Evolutionary conservation across 2,888 invertebrate species (phyloP).

Genomic region (Thalpophila matura): DNA sequence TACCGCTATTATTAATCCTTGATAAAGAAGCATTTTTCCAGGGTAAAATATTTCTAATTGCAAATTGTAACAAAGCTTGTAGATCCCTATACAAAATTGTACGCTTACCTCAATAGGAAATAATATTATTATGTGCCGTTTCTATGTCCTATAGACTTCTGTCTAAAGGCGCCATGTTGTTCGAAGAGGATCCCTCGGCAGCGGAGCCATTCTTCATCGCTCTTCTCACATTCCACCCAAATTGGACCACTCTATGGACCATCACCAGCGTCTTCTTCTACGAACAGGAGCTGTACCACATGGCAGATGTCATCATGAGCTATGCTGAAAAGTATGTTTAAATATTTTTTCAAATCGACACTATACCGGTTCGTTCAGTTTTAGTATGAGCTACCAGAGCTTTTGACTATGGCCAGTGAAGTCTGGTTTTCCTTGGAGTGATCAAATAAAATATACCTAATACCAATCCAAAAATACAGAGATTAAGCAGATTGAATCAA

Average conservation of each 20-base stretch:
- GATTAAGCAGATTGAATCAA: too few relatives aligned
- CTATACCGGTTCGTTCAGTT: neutral
- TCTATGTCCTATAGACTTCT: slow-evolving; percentile 72
- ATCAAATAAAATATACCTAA: neutral
- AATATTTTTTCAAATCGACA: neutral
- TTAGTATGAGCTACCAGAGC: too few relatives aligned
- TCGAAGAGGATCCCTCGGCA: slow-evolving; percentile 73
- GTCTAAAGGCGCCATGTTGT: slow-evolving; percentile 78
- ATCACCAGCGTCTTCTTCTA: slow-evolving; percentile 77
- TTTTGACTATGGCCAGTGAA: too few relatives aligned
- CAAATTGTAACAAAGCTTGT: neutral
- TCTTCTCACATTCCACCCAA: slow-evolving; percentile 75
- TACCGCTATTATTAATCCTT: too few relatives aligned
- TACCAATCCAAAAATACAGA: too few relatives aligned
- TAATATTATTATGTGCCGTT: neutral
- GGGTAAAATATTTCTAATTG: too few relatives aligned
- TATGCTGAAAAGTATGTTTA: slow-evolving; percentile 68
- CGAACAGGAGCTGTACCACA: slow-evolving; percentile 72
- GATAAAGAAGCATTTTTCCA: too few relatives aligned
- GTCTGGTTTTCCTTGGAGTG: too few relatives aligned
- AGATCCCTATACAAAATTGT: neutral
- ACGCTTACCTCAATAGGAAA: too few relatives aligned
- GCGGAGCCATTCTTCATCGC: slow-evolving; percentile 83
- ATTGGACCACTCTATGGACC: slow-evolving; percentile 76
- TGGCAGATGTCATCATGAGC: slow-evolving; percentile 75